Evolutionary conservation across 2,888 invertebrate species (phyloP).

Genomic region (Eumacrocentrus americanus): DNA sequence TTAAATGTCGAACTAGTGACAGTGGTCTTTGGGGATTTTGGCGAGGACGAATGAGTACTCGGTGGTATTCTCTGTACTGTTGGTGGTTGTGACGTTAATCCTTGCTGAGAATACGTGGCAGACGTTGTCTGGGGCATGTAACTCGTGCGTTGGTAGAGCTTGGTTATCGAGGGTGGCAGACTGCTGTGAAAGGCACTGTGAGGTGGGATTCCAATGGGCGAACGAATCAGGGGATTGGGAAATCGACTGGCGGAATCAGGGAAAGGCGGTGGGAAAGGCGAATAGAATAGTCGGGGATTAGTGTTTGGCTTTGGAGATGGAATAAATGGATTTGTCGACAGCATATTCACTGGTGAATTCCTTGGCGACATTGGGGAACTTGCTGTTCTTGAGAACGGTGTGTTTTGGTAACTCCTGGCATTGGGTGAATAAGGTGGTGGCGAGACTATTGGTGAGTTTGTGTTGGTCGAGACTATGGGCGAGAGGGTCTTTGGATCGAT

Average conservation of each 20-base stretch:
- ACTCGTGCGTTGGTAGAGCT: conserved; percentile 54
- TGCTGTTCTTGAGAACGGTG: conserved; percentile 46
- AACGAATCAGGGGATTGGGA: conserved; percentile 54
- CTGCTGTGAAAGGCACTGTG: conserved; percentile 60
- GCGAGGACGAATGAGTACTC: conserved; percentile 45
- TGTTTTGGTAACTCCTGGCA: conserved; percentile 51
- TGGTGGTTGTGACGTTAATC: conserved; percentile 45
- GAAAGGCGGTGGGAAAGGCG: conserved; percentile 50
- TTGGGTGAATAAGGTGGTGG: conserved; percentile 56
- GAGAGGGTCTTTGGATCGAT: conserved; percentile 68
- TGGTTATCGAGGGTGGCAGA: conserved; percentile 57
- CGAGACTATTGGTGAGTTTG: conserved; percentile 53
- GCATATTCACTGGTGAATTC: conserved; percentile 58
- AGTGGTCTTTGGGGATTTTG: conserved; percentile 26
- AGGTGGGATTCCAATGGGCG: conserved; percentile 53
- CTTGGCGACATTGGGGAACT: conserved; percentile 55
- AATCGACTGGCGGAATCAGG: conserved; percentile 51
- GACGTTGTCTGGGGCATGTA: conserved; percentile 52
- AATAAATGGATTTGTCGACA: conserved; percentile 59
- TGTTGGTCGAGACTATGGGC: conserved; percentile 59
- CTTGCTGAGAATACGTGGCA: conserved; percentile 31
- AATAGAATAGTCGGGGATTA: conserved; percentile 55
- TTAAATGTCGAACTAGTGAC: conserved; percentile 34
- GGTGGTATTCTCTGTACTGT: conserved; percentile 57
- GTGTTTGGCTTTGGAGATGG: conserved; percentile 59